Conservation (phyloP, 2,113 vertebrate species). For the Varanus salvator region DNA sequence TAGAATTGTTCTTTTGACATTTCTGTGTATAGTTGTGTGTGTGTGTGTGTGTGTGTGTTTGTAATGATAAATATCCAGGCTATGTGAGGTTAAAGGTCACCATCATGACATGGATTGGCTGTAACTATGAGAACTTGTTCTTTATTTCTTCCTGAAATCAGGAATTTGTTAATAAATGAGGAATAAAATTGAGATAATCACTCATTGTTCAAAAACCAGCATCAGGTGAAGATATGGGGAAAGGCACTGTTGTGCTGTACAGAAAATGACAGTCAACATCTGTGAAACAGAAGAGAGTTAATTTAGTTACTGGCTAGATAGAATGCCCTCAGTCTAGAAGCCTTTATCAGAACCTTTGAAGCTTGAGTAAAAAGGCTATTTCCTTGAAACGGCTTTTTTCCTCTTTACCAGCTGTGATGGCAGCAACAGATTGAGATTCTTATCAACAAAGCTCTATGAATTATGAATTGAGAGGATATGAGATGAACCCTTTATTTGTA, state of each 20-base stretch:
- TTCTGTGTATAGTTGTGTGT: not conserved
- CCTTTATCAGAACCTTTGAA: conserved; percentile 13
- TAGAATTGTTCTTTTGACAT: not conserved
- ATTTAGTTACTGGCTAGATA: not conserved
- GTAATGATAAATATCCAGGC: not conserved
- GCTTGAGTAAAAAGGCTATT: conserved; percentile 8
- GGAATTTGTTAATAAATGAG: not conserved
- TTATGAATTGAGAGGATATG: not conserved
- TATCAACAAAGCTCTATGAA: conserved; percentile 7
- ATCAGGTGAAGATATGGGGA: not conserved
- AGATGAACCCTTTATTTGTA: not conserved
- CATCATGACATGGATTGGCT: not conserved
- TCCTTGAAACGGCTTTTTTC: not conserved
- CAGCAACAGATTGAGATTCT: conserved; percentile 15
- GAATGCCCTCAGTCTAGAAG: not conserved
- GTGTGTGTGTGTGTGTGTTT: not conserved
- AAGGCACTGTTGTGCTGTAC: not conserved
- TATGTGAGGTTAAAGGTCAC: not conserved
- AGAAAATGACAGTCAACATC: not conserved
- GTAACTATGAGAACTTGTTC: not conserved
- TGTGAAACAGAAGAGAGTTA: not conserved
- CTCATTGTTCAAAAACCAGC: not conserved
- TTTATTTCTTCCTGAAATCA: not conserved
- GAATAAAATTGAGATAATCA: not conserved
- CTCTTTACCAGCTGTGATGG: not conserved